Base-by-base conservation (phyloP, 2,888 invertebrate species). In the Cantharis lateralis region DNA sequence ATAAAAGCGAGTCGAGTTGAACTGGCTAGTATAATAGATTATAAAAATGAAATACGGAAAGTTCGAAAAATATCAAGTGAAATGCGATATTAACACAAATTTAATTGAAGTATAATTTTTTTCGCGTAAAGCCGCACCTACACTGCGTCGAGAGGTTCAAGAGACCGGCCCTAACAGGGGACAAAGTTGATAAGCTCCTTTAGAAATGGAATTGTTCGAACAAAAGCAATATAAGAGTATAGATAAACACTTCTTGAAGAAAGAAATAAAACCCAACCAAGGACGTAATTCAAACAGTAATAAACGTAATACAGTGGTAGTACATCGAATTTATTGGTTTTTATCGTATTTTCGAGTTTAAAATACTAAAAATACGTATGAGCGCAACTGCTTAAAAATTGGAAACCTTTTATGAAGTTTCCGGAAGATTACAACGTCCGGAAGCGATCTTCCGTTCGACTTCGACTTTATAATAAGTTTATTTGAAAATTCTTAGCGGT, bases 221-320 rank as follows among this genome's bases (percentile, higher is more conserved):
- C 77, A 77, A 75, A 73, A 75, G 75, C 75, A 75, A 78, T 77
- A 75, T 79, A 79, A 79, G 76, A 75, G 74, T 75, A 78, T 75
- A 76, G 79, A 78, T 79, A 78, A 76, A 78, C 76, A 76, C 82
- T 78, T 77, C 79, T 78, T 82, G 79, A 79, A 78, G 81, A 81
- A 79, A 74, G 76, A 79, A 81, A 81, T 80, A 80, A 80, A 75
- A 66, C 76, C 63, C 26, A 68, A 26, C 70, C 66, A 69, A 72
- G 76, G 66, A 26, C 76, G 76, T 73, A 76, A 76, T 76, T 76
- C 76, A 73, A 76, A 76, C 70, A 73, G 76, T 76, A 76, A 76
- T 76, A 76, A 76, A 73, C 76, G 28, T 72, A 26, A 70, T 70
- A 61, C 15, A 10, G 76, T n/a, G 13, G n/a, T 73, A 72, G 16